Evolutionary conservation across 2,888 invertebrate species (phyloP).

Genomic region (Himalopsyche kuldschensis): DNA sequence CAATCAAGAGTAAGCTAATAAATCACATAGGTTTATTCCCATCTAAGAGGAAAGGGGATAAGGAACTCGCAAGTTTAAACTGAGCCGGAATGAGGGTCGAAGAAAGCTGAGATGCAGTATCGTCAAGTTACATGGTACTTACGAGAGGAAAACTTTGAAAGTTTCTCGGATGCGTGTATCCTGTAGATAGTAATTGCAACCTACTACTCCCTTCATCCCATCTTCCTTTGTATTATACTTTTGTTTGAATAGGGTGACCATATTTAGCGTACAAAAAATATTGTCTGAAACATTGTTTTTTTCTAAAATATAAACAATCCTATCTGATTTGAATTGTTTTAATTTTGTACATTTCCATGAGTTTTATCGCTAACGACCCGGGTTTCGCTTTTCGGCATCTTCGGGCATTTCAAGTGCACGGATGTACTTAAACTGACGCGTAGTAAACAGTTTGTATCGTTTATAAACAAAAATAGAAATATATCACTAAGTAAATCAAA

Average conservation of each 20-base stretch:
- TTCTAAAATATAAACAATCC: neutral
- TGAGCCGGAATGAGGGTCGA: neutral
- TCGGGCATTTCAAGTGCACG: too few relatives aligned
- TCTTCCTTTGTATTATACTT: neutral
- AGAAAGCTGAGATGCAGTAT: conserved; percentile 1
- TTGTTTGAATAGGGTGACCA: neutral
- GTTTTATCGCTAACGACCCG: too few relatives aligned
- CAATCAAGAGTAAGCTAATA: neutral
- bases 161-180: conserved; percentile 19
- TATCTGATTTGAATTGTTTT: too few relatives aligned
- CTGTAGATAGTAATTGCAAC: conserved; percentile 28
- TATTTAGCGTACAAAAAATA: too few relatives aligned
- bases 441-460: too few relatives aligned
- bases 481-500: too few relatives aligned
- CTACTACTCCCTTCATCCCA: neutral
- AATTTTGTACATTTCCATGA: too few relatives aligned
- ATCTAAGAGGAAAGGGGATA: neutral
- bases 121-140: conserved; percentile 10
- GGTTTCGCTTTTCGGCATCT: too few relatives aligned
- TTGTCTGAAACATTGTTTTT: too few relatives aligned
- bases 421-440: too few relatives aligned
- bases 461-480: too few relatives aligned
- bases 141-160: conserved; percentile 12
- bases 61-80: neutral
- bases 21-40: neutral